Evolutionary conservation across 37 sponge, comb jelly and placozoan genomes (phyloP).

Genomic region (Spongilla lacustris): DNA sequence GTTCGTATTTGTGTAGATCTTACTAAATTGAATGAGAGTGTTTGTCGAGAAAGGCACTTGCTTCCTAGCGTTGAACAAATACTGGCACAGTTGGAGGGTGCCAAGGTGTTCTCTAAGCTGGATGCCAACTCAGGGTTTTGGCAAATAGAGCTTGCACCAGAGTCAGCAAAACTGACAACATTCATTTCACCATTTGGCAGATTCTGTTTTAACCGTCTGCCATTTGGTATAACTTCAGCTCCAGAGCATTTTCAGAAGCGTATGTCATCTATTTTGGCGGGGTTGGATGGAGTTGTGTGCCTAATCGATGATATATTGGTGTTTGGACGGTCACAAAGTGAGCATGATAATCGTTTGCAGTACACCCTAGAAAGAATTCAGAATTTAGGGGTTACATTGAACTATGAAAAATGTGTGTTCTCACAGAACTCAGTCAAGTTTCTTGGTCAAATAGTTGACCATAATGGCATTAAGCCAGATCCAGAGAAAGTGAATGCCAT

Average conservation of each 20-base stretch:
- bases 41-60: constrained; percentile 25
- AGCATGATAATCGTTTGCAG: constrained; percentile 38
- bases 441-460: constrained; percentile 44
- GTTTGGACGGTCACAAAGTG: constrained; percentile 7
- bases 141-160: constrained; percentile 32
- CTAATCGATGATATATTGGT: constrained; percentile 34
- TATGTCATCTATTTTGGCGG: constrained; percentile 21
- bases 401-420: constrained; percentile 40
- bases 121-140: constrained; percentile 57
- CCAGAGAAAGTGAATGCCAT: constrained; percentile 45
- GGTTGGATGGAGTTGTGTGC: constrained; percentile 37
- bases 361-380: constrained; percentile 3
- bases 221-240: constrained; percentile 34
- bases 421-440: constrained; percentile 16
- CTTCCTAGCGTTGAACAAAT: constrained; percentile 49
- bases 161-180: constrained; percentile 35
- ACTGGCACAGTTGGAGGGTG: constrained; percentile 24
- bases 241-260: constrained; percentile 44
- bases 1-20: constrained; percentile 50
- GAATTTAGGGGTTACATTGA: constrained; percentile 20
- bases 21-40: constrained; percentile 48
- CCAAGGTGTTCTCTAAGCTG: constrained; percentile 38
- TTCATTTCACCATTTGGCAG: constrained; percentile 47
- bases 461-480: constrained; percentile 18
- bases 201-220: constrained; percentile 41